These are phyloP conservation scores for Coelopa frigida DNA, from an alignment of 1,140 invertebrate genomes.

Conservation along the genomic window DNA sequence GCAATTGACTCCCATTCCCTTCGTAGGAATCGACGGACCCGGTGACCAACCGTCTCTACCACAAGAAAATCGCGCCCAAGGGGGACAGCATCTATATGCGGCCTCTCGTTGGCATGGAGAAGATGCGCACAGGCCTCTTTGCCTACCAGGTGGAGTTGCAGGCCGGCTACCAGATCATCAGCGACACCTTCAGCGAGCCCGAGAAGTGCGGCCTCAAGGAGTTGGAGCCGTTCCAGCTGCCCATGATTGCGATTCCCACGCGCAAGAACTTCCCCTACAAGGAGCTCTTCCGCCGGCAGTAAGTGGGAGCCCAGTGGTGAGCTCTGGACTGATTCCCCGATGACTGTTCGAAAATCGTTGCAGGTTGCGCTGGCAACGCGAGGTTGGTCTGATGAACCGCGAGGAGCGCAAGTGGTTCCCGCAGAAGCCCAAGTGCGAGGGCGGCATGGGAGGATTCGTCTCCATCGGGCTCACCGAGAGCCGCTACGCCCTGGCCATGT, in stretches of 20 bases:
- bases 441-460: slow-evolving; percentile 45
- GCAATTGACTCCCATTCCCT: background rate
- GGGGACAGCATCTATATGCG: slow-evolving; percentile 48
- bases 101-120: slow-evolving; percentile 47
- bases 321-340: too few species aligned
- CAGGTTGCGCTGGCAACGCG: slow-evolving; percentile 44
- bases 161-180: slow-evolving; percentile 51
- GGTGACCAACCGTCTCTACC: slow-evolving; percentile 47
- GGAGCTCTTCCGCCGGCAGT: slow-evolving; percentile 49
- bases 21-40: slow-evolving; percentile 49
- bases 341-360: slow-evolving; percentile 18
- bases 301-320: too few species aligned
- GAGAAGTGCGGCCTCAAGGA: slow-evolving; percentile 54
- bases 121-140: slow-evolving; percentile 48
- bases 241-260: slow-evolving; percentile 48
- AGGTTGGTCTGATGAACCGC: slow-evolving; percentile 41
- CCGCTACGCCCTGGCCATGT: slow-evolving; percentile 44
- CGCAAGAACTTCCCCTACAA: slow-evolving; percentile 51
- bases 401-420: slow-evolving; percentile 43
- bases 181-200: slow-evolving; percentile 50
- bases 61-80: slow-evolving; percentile 48
- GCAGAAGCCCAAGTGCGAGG: slow-evolving; percentile 46
- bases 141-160: slow-evolving; percentile 52
- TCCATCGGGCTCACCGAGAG: slow-evolving; percentile 48
- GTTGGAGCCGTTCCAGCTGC: slow-evolving; percentile 49